phyloP scores from a whole-genome alignment of 2,113 vertebrate genomes.

The Syngnathus scovelli region DNA sequence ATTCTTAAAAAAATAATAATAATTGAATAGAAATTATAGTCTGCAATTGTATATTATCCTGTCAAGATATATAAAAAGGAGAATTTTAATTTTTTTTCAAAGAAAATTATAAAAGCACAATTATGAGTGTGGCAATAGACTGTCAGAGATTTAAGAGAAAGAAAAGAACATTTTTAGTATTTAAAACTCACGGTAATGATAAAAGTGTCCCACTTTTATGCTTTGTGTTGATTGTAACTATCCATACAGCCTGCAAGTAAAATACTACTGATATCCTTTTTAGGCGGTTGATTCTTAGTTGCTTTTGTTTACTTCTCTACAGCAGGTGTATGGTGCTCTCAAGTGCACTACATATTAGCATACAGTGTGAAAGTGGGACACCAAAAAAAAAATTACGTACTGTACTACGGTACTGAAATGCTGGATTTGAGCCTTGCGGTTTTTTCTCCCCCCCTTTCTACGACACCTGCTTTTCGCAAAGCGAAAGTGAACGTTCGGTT shows the following conservation, averaged over 20 bases:
- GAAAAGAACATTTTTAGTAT: neutral
- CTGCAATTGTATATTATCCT: constrained; percentile 50
- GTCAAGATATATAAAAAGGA: constrained; percentile 29
- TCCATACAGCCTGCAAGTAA: neutral
- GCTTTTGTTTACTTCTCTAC: neutral
- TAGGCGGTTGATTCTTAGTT: neutral
- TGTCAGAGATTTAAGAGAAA: constrained; percentile 29
- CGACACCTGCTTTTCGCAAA: neutral
- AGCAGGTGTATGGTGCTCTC: neutral
- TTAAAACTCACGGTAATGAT: neutral
- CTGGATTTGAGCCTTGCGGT: constrained; percentile 46
- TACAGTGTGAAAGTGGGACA: constrained; percentile 15
- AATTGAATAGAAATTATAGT: constrained; percentile 31
- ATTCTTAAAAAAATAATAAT: constrained; percentile 20
- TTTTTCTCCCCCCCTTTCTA: constrained; percentile 6
- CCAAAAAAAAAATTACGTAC: constrained; percentile 1
- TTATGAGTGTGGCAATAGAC: constrained; percentile 58
- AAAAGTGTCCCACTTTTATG: constrained; percentile 15
- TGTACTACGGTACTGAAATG: constrained; percentile 29
- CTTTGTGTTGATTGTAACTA: neutral
- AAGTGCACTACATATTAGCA: neutral
- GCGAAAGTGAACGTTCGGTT: too few species aligned
- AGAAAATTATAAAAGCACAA: constrained; percentile 61
- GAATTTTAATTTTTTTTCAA: constrained; percentile 42
- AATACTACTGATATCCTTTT: constrained; percentile 2